Evolutionary conservation across 2,113 vertebrate species (phyloP), one percentile per base, ranked within the genome.

Genomic region (Coryphaenoides rupestris): DNA sequence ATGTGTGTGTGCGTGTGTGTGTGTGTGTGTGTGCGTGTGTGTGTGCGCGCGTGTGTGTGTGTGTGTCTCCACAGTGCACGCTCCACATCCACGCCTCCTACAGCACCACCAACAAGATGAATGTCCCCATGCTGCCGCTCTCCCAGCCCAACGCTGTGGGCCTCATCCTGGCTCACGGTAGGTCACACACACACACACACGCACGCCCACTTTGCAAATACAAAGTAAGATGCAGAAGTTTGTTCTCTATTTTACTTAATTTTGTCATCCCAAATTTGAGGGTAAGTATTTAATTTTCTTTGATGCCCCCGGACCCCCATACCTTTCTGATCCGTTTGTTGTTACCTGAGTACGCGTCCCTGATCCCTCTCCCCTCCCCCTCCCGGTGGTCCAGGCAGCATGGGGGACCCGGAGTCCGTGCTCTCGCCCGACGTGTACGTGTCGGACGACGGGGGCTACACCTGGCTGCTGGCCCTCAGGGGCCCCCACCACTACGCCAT

Each of bases 401-500:
- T 95, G 10, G 95, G 95, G 15, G 95, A 95, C 2, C 87, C 91
- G 13, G 92, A 93, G 80, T 95, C 95, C 0, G 78, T 92, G 66
- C 83, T 93, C 84, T 84, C 79, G 21, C 95, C 96, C 0, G 93
- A 96, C 0, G 93, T 98, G 52, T 98, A 94, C 21, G 91, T 96
- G 74, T 96, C 96, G 3, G 93, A 96, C 28, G 94, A 98, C 0
- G 96, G 96, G 0, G 96, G 96, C 24, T 97, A 98, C 85, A 91
- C 93, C 0, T 98, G 96, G 96, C 50, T 86, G 2, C 80, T 85
- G 77, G 93, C 94, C 68, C 90, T 98, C 65, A 81, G 74, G 62
- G 95, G 96, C 10, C 95, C 95, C 0, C 96, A 98, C 79, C 93
- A 95, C 60, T 98, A 97, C 0, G 92, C 95, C 57, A 95, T 98